Evolutionary conservation across 2,113 vertebrate species (phyloP), one percentile per base, ranked within the genome.

Genomic region (Cinclus mexicanus): DNA sequence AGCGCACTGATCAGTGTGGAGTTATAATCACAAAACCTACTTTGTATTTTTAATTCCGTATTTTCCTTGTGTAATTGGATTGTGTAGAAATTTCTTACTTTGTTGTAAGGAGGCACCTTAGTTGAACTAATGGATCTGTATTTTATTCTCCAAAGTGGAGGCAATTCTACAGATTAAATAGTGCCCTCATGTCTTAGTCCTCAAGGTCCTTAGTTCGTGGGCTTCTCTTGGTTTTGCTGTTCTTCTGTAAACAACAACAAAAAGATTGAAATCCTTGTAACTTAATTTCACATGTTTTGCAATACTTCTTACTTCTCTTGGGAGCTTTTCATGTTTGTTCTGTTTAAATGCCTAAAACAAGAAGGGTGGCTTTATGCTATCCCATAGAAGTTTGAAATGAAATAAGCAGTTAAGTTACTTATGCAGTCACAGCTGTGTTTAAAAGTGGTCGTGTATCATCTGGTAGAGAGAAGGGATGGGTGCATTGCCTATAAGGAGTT

Each of bases 121-220:
- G 0, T 81, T 84, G 56, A 78, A 60, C 79, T 69, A 14, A 8
- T 49, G 53, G 23, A 53, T 72, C n/a, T 90, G 19, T 68, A 57
- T 80, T 93, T 92, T 55, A 49, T 49, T 95, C 75, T 91, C 75
- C 78, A 69, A 94, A 83, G 31, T 74, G 69, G 68, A 72, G 75
- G 59, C 85, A 95, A 42, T 95, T 92, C 46, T 86, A 2, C 33
- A 61, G 49, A 23, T 94, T 47, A 79, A 82, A 21, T 46, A n/a
- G 11, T 53, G 41, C 50, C 31, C 13, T 56, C 35, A 59, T 53
- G 22, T 70, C 5, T 60, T 77, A 8, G 4, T 4, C 19, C 65
- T 14, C 53, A 28, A 49, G 25, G 39, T 47, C 26, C n/a, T 79
- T 72, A 9, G 5, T 83, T 81, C 39, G 16, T 63, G 78, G 19